A percentile compares a stretch with the other conserved stretches of the same genome.
phyloP scores from a whole-genome alignment of 2,797 vertebrate genomes.

The Okamejei kenojei region DNA sequence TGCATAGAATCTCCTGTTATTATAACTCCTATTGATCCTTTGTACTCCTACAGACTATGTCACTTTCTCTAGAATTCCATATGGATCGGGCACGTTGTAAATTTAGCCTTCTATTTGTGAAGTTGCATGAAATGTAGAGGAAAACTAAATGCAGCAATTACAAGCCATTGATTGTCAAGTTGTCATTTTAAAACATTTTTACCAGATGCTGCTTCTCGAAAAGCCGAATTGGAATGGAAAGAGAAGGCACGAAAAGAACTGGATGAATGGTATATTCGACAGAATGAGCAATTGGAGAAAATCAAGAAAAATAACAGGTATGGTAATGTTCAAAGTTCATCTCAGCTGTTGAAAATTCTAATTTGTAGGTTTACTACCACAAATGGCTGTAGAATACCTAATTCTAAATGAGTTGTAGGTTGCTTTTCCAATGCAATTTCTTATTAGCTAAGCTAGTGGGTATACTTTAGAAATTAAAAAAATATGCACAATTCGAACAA shows the following conservation, averaged over 20 bases:
- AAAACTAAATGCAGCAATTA: background rate
- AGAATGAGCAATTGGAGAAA: slow-evolving; percentile 93
- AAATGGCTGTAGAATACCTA: background rate
- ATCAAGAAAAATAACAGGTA: slow-evolving; percentile 95
- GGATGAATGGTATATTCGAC: slow-evolving; percentile 93
- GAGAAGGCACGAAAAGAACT: slow-evolving; percentile 93
- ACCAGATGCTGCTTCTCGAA: slow-evolving; percentile 84
- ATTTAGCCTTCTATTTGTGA: too few species aligned
- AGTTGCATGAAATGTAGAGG: background rate
- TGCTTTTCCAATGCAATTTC: too few species aligned
- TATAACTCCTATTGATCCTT: too few species aligned
- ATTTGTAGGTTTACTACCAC: background rate
- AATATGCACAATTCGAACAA: background rate
- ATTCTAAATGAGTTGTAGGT: background rate
- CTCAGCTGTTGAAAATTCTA: background rate
- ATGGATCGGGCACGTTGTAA: too few species aligned
- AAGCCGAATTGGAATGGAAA: slow-evolving; percentile 83
- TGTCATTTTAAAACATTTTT: slow-evolving; percentile 15
- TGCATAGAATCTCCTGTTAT: too few species aligned
- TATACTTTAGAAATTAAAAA: background rate
- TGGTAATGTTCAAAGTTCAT: background rate
- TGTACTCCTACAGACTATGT: too few species aligned
- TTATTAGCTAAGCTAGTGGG: too few species aligned
- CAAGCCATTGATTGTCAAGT: background rate
- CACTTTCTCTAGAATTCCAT: too few species aligned